These are phyloP conservation scores for Pararge aegeria DNA, from an alignment of 1,140 invertebrate species.

Conservation along the genomic window DNA sequence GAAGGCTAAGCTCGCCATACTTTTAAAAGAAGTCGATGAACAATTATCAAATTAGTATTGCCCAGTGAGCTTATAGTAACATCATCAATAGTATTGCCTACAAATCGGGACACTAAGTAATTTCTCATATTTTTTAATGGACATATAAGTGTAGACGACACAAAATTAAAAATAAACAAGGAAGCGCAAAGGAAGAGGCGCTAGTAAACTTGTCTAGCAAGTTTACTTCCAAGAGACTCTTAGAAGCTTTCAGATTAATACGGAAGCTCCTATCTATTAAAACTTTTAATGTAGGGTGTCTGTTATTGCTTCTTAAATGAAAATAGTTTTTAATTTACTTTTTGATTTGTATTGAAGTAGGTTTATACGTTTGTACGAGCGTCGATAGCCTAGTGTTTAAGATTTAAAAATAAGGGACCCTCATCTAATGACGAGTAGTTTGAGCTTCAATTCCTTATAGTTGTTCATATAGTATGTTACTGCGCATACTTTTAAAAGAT, in stretches of 20 bases:
- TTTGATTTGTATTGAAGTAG: background rate
- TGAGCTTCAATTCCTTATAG: no score
- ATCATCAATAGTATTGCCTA: no score
- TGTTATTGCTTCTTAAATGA: background rate
- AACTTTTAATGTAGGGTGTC: background rate
- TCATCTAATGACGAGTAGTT: no score
- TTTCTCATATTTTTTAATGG: no score
- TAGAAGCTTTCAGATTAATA: constrained; percentile 5
- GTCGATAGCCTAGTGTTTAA: no score
- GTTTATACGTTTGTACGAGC: no score
- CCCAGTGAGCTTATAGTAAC: no score
- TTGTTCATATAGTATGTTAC: background rate
- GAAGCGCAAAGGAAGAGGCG: background rate
- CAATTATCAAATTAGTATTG: no score
- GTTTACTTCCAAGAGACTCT: constrained; percentile 2
- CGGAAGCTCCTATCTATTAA: constrained; percentile 6
- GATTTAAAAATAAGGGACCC: no score
- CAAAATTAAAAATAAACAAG: background rate
- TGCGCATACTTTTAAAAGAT: background rate
- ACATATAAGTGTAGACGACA: background rate
- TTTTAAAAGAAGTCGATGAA: no score
- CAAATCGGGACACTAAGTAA: no score
- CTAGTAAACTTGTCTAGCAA: background rate
- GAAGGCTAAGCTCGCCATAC: no score
- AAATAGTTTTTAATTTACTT: background rate